phyloP scores from a whole-genome alignment of 2,888 invertebrate genomes.

The Latheticus oryzae region DNA sequence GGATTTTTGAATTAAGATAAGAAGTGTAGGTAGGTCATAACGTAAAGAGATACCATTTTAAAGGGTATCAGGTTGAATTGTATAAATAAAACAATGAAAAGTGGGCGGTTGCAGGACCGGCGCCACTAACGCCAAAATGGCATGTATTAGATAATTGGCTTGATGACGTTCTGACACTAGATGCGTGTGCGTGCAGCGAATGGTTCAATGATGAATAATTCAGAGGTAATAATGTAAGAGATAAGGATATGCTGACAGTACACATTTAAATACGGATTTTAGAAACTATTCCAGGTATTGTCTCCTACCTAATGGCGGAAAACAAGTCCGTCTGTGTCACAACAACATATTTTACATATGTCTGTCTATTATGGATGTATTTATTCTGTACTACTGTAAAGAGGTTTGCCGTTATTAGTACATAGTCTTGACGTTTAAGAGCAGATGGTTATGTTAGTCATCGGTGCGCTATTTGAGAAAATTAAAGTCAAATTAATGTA shows the following conservation, averaged over 20 bases:
- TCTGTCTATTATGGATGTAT: conserved; percentile 39
- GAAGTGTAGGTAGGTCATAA: too few relatives aligned
- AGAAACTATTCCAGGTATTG: conserved; percentile 43
- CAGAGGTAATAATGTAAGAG: conserved; percentile 26
- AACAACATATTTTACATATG: conserved; percentile 44
- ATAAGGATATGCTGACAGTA: conserved; percentile 35
- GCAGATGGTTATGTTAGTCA: background rate
- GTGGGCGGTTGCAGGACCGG: conserved; percentile 12
- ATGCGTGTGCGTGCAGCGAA: conserved; percentile 24
- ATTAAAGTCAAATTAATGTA: too few relatives aligned
- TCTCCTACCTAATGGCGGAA: conserved; percentile 39
- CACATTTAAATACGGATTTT: conserved; percentile 40
- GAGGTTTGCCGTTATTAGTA: conserved; percentile 2
- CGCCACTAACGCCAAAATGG: conserved; percentile 8
- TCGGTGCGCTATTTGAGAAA: background rate
- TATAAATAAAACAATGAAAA: too few relatives aligned
- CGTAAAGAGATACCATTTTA: too few relatives aligned
- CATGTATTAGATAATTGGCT: conserved; percentile 21
- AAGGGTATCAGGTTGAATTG: too few relatives aligned
- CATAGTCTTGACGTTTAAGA: conserved; percentile 4
- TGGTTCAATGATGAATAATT: conserved; percentile 23
- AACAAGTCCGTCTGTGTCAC: conserved; percentile 43
- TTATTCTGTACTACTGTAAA: conserved; percentile 38
- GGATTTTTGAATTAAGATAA: too few relatives aligned
- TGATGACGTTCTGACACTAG: conserved; percentile 2